phyloP scores from a whole-genome alignment of 30 jellyfish, hydroid and myxozoan genomes.

The Catostylus mosaicus region DNA sequence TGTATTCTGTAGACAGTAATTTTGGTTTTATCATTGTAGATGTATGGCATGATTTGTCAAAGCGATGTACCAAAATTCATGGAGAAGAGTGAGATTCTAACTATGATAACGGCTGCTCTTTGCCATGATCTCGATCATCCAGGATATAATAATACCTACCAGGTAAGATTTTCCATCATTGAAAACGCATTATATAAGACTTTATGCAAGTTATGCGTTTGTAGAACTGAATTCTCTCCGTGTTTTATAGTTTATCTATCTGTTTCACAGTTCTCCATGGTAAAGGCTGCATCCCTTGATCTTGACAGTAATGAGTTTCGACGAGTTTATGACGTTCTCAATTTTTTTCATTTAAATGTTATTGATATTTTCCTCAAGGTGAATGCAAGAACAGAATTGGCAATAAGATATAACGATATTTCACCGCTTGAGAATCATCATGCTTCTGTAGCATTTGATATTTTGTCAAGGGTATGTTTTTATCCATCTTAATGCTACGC shows the following conservation, averaged over 20 bases:
- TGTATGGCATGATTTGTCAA: slow-evolving; percentile 98
- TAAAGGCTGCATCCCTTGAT: too few species aligned
- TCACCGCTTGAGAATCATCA: slow-evolving; percentile 98
- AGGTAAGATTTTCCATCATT: slow-evolving; percentile 56
- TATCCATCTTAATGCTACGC: too few species aligned
- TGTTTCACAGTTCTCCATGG: too few species aligned
- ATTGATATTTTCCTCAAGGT: too few species aligned
- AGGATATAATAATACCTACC: slow-evolving; percentile 92
- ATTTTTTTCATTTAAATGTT: too few species aligned
- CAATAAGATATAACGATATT: slow-evolving; percentile 94
- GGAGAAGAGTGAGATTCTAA: slow-evolving; percentile 89
- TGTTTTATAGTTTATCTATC: too few species aligned
- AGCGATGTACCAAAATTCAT: slow-evolving; percentile 74
- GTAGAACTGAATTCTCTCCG: too few species aligned
- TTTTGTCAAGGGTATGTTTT: slow-evolving; percentile 75
- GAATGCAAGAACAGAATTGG: slow-evolving; percentile 94
- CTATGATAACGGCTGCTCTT: slow-evolving; percentile 94
- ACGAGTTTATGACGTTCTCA: neutral
- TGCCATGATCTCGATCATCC: slow-evolving; percentile 99
- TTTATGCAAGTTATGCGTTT: too few species aligned
- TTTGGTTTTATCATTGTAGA: slow-evolving; percentile 52
- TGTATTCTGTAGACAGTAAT: neutral
- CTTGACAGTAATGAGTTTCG: neutral
- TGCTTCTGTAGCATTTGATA: slow-evolving; percentile 97
- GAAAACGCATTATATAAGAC: too few species aligned